Conservation (phyloP, 2,797 vertebrate species). For the Percopsis omiscomaycus region DNA sequence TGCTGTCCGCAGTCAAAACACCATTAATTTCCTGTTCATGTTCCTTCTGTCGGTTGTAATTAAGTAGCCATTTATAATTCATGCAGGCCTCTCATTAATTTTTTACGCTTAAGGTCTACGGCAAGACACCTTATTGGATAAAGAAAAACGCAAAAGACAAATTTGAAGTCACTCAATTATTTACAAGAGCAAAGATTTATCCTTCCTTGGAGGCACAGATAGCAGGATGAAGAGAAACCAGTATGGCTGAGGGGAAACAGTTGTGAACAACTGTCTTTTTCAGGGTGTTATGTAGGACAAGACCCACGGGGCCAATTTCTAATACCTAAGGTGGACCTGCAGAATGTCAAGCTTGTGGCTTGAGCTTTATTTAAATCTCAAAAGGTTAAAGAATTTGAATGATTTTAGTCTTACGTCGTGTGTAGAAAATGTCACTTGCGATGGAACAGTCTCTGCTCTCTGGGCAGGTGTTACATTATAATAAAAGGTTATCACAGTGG, state of each 20-base stretch:
- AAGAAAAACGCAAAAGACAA: conserved; percentile 68
- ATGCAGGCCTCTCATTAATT: conserved; percentile 65
- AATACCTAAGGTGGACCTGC: conserved; percentile 41
- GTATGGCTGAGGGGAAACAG: conserved; percentile 39
- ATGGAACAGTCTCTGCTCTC: not conserved
- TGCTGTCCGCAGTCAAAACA: conserved; percentile 70
- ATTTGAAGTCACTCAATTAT: conserved; percentile 77
- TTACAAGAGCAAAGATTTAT: conserved; percentile 70
- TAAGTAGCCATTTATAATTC: conserved; percentile 78
- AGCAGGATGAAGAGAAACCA: conserved; percentile 33
- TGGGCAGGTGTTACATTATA: conserved; percentile 2
- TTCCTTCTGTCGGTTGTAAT: conserved; percentile 67
- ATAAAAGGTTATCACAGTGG: conserved; percentile 4
- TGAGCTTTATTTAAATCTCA: conserved; percentile 50
- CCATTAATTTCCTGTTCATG: conserved; percentile 71
- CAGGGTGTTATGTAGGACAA: conserved; percentile 62
- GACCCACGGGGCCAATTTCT: conserved; percentile 61
- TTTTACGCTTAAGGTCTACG: conserved; percentile 56
- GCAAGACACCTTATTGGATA: conserved; percentile 74
- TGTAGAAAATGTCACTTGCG: conserved; percentile 24
- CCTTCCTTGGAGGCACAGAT: conserved; percentile 45
- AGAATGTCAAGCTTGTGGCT: conserved; percentile 41
- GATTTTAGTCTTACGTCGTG: not conserved
- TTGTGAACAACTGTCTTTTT: conserved; percentile 45
- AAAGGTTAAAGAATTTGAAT: conserved; percentile 26